Conservation (phyloP, 2,797 vertebrate genomes). For the Pseudomugil gertrudae region DNA sequence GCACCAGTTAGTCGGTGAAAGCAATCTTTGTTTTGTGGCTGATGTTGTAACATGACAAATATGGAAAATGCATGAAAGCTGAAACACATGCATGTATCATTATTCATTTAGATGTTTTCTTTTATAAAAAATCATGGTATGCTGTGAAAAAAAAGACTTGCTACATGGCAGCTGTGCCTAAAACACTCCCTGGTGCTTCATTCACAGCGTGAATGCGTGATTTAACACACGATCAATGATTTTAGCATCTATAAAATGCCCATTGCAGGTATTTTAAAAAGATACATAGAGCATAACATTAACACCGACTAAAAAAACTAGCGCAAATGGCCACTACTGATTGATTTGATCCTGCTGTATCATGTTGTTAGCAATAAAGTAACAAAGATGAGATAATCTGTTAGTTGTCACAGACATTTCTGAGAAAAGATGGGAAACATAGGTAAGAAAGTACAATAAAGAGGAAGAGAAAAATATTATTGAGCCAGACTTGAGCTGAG, state of each 20-base stretch:
- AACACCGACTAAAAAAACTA: background rate
- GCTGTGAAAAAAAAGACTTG: slow-evolving; percentile 7
- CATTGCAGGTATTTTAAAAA: background rate
- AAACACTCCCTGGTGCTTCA: slow-evolving; percentile 10
- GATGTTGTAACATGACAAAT: background rate
- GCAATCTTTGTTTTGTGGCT: background rate
- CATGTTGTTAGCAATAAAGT: slow-evolving; percentile 6
- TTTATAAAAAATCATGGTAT: background rate
- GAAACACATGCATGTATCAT: background rate
- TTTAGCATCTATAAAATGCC: background rate
- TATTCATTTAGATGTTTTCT: slow-evolving; percentile 14
- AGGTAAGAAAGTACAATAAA: slow-evolving; percentile 25
- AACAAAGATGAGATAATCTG: background rate
- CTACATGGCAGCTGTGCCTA: background rate
- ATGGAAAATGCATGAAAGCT: slow-evolving; percentile 12
- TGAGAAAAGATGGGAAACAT: slow-evolving; percentile 10
- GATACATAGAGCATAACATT: background rate
- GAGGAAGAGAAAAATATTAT: slow-evolving; percentile 23
- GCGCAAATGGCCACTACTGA: slow-evolving; percentile 1
- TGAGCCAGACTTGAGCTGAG: slow-evolving; percentile 38
- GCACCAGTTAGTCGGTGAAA: slow-evolving; percentile 32
- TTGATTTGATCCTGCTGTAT: slow-evolving; percentile 3
- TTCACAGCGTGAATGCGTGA: background rate
- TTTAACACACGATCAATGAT: background rate
- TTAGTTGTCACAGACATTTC: slow-evolving; percentile 16